These are phyloP conservation scores for Acanthopagrus latus DNA, from an alignment of 2,797 vertebrate genomes.

Conservation along the genomic window DNA sequence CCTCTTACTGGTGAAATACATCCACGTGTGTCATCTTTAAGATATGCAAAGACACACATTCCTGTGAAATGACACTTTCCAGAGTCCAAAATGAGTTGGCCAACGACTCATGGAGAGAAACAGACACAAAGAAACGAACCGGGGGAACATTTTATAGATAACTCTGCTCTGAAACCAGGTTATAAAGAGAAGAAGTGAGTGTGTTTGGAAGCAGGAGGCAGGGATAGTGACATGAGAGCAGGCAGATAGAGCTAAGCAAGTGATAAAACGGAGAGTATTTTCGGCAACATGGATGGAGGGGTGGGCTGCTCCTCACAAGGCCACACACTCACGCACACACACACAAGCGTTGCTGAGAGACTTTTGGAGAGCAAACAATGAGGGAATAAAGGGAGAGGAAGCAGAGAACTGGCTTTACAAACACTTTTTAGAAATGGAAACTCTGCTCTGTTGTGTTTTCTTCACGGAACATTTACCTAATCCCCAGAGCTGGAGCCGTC, in stretches of 20 bases:
- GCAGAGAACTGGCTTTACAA: conserved; percentile 55
- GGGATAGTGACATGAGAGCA: conserved; percentile 19
- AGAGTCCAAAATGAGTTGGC: conserved; percentile 28
- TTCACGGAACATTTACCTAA: conserved; percentile 58
- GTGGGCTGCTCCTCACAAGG: conserved; percentile 65
- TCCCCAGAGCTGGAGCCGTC: conserved; percentile 26
- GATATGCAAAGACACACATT: conserved; percentile 53
- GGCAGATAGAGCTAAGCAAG: conserved; percentile 43
- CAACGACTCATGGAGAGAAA: conserved; percentile 2
- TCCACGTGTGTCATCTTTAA: conserved; percentile 48
- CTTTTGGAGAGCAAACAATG: conserved; percentile 70
- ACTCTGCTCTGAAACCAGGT: conserved; percentile 4
- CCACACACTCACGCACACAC: conserved; percentile 16
- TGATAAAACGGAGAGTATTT: conserved; percentile 74
- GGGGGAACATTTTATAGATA: not conserved
- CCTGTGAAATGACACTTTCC: conserved; percentile 60
- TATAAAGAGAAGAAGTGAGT: not conserved
- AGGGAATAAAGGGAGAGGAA: conserved; percentile 66
- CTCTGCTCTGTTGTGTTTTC: conserved; percentile 49
- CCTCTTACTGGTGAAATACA: conserved; percentile 14
- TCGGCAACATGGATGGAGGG: conserved; percentile 50
- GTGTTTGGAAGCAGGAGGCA: not conserved
- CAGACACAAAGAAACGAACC: not conserved
- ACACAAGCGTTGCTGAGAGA: conserved; percentile 67
- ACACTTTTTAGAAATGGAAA: conserved; percentile 65